Evolutionary conservation across 37 sponge, comb jelly and placozoan species (phyloP), one percentile per base, ranked within the genome.

Genomic region (Lycopodina hypogea): DNA sequence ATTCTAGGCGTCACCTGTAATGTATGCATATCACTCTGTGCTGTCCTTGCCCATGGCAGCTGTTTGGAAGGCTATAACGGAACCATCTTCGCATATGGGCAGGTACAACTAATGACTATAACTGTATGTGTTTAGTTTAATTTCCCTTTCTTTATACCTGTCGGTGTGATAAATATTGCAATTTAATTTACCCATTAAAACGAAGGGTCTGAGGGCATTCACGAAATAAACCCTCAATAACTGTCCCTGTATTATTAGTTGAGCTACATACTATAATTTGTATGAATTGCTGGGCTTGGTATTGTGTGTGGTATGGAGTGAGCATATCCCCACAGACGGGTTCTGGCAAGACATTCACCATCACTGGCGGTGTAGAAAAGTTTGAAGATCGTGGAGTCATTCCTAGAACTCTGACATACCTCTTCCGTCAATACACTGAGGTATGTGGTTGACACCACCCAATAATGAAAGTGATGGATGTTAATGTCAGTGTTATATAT

Each of bases 21-120:
- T n/a, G n/a, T n/a, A 45, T 45, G 9, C 9, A 9, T 37, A 23
- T 14, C 71, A n/a, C 23, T 18, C 23, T 26, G 36, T 40, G 14
- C 50, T 45, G 40, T 34, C 3, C 42, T 14, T 72, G 2, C 24
- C 21, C 41, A n/a, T 8, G 65, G 14, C 63, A 92, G 93, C 77
- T 92, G 93, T 71, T 52, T 95, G 14, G 87, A 90, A 73, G 99
- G 99, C 0, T 98, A 98, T 84, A 98, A 98, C 81, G 99, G 96
- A 19, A 98, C 99, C 23, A 86, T 98, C 26, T 98, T 98, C 81
- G 99, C 99, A n/a, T 98, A 98, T 78, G 99, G 99, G 59, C 99
- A 97, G 83, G 95, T 94, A 48, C 58, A n/a, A n/a, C n/a, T n/a
- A n/a, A n/a, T n/a, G 77, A n/a, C n/a, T n/a, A n/a, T n/a, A n/a